Conservation (phyloP, 2,797 vertebrate species). For the Sebastes kiyomatsui region DNA sequence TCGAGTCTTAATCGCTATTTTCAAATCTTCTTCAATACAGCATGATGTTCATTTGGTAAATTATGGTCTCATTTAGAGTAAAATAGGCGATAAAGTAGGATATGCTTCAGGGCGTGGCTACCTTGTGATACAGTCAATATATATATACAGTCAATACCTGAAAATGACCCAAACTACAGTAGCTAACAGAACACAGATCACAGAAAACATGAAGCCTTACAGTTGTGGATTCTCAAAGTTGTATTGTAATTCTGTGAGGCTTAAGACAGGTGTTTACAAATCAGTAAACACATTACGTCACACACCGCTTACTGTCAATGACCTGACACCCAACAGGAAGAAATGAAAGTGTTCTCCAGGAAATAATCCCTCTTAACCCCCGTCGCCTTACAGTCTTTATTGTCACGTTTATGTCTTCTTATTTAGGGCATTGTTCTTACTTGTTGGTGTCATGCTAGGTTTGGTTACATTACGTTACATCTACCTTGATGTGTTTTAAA, state of each 20-base stretch:
- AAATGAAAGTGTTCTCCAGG: neutral
- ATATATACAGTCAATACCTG: no score
- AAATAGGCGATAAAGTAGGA: no score
- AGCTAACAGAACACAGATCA: neutral
- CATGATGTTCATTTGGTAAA: no score
- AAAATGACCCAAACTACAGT: neutral
- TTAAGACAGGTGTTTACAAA: neutral
- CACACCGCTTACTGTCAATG: neutral
- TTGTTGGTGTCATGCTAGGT: neutral
- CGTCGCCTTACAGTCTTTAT: neutral
- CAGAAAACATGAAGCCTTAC: neutral
- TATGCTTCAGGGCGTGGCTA: no score
- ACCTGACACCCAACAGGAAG: neutral
- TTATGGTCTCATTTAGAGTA: fast-evolving
- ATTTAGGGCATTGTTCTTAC: neutral
- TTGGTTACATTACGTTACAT: neutral
- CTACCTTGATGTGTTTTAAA: neutral
- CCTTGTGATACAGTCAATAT: no score
- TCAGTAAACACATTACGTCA: neutral
- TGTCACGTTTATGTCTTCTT: neutral
- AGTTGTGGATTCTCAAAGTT: neutral
- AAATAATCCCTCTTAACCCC: neutral
- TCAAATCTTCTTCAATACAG: no score
- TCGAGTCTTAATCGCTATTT: no score
- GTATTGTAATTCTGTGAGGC: neutral